These are phyloP conservation scores for Charanyca ferruginea DNA, from an alignment of 2,888 invertebrate genomes.

Conservation along the genomic window DNA sequence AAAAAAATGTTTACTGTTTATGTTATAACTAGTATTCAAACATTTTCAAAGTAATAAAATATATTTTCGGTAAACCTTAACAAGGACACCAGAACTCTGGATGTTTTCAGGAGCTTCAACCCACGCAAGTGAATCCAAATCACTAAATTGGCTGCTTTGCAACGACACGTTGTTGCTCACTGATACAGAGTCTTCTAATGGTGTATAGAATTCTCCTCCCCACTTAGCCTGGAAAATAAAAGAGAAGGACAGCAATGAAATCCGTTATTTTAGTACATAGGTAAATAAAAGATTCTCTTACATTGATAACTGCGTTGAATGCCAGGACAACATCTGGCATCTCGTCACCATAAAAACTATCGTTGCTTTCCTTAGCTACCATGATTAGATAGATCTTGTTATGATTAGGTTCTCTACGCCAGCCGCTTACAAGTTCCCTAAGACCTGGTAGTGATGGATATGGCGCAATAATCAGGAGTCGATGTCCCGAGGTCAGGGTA, in stretches of 20 bases:
- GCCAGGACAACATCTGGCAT: conserved; percentile 49
- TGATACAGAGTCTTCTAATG: conserved; percentile 35
- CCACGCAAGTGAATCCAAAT: conserved; percentile 38
- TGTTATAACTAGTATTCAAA: not conserved
- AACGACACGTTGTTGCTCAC: conserved; percentile 42
- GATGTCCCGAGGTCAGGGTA: conserved; percentile 40
- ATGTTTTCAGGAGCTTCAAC: conserved; percentile 24
- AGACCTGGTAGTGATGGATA: conserved; percentile 61
- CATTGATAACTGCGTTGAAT: conserved; percentile 54
- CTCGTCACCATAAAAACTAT: conserved; percentile 34
- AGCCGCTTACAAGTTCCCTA: conserved; percentile 56
- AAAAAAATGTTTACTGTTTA: too few species aligned
- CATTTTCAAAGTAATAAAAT: too few species aligned
- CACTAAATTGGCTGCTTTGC: conserved; percentile 55
- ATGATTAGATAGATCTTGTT: conserved; percentile 58
- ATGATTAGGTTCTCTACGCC: conserved; percentile 55
- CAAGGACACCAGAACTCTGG: conserved; percentile 63
- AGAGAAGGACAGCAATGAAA: not conserved
- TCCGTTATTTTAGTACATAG: not conserved
- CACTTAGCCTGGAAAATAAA: conserved; percentile 56
- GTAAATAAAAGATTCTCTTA: conserved; percentile 31
- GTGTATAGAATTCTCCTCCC: conserved; percentile 67
- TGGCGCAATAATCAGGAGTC: conserved; percentile 56
- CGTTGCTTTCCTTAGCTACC: conserved; percentile 34
- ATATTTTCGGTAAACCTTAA: conserved; percentile 69